Percentiles rank a stretch among this genome's conserved stretches.
Evolutionary conservation across 2,888 invertebrate species (phyloP).

Genomic region (Apamea crenata): DNA sequence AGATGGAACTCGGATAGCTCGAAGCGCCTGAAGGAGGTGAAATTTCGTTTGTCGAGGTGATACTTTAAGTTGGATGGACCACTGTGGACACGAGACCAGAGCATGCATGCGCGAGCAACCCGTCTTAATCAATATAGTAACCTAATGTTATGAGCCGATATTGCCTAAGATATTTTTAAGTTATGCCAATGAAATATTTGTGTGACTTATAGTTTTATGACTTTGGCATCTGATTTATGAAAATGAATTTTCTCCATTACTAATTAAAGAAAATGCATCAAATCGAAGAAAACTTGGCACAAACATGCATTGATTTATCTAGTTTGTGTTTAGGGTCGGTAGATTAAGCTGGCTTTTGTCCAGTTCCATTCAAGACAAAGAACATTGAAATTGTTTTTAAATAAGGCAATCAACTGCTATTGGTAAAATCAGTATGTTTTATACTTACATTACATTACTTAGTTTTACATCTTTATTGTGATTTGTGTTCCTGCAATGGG

Average conservation of each 20-base stretch:
- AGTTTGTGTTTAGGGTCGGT: slow-evolving; percentile 21
- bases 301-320: slow-evolving; percentile 40
- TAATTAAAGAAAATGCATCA: slow-evolving; percentile 36
- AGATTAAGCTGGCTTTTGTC: slow-evolving; percentile 42
- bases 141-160: neutral
- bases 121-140: neutral
- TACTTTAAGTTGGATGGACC: neutral
- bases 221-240: slow-evolving; percentile 14
- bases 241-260: slow-evolving; percentile 13
- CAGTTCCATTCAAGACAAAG: slow-evolving; percentile 24
- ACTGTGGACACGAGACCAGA: neutral
- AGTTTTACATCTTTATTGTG: too few relatives aligned
- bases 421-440: too few relatives aligned
- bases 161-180: neutral
- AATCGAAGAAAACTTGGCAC: slow-evolving; percentile 49
- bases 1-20: neutral
- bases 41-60: neutral
- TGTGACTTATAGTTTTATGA: neutral
- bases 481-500: too few relatives aligned
- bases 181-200: neutral
- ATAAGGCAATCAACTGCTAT: neutral
- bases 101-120: neutral
- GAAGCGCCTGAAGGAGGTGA: neutral
- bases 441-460: too few relatives aligned
- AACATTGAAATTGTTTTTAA: slow-evolving; percentile 13